Evolutionary conservation across 2,888 invertebrate species (phyloP).

Genomic region (Catotricha subobsoleta): DNA sequence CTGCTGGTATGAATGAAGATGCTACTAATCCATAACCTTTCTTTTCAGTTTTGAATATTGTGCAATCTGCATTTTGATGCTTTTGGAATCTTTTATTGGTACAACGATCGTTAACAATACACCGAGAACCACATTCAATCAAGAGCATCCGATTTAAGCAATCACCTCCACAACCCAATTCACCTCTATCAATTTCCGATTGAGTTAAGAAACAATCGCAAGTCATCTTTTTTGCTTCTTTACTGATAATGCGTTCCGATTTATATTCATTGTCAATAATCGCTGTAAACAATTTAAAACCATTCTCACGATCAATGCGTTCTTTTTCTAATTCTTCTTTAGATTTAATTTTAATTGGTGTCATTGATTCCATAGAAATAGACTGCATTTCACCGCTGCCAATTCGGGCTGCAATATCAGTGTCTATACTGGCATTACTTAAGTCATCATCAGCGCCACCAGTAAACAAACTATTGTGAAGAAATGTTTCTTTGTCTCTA

Average conservation of each 20-base stretch:
- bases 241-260: conserved; percentile 66
- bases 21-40: conserved; percentile 85
- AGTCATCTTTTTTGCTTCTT: conserved; percentile 82
- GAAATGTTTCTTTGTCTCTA: conserved; percentile 31
- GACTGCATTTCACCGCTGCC: conserved; percentile 31
- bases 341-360: neutral
- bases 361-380: conserved; percentile 28
- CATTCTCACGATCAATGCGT: conserved; percentile 32
- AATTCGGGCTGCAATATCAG: conserved; percentile 12
- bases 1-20: conserved; percentile 28
- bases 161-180: conserved; percentile 83
- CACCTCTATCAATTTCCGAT: conserved; percentile 70
- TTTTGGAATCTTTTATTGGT: conserved; percentile 90
- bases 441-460: neutral
- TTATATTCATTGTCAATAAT: conserved; percentile 76
- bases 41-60: conserved; percentile 77
- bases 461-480: too few species aligned
- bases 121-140: conserved; percentile 92
- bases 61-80: conserved; percentile 63
- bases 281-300: conserved; percentile 56
- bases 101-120: conserved; percentile 77
- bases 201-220: conserved; percentile 87
- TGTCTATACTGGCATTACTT: conserved; percentile 34
- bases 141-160: conserved; percentile 93
- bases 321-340: conserved; percentile 20